These are phyloP conservation scores for Hydropsyche tenuis DNA, from an alignment of 1,140 invertebrate genomes.

Conservation along the genomic window DNA sequence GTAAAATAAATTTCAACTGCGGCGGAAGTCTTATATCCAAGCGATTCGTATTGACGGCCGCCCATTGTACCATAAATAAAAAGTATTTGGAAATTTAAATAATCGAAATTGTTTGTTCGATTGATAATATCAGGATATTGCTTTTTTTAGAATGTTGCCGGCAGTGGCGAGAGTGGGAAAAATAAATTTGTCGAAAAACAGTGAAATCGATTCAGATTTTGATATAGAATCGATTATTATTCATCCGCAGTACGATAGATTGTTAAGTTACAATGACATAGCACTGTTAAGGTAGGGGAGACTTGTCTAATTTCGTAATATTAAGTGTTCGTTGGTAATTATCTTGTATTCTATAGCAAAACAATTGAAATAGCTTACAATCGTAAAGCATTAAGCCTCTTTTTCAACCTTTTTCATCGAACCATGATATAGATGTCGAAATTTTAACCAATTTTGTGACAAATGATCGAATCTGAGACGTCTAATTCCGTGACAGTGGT, in stretches of 20 bases:
- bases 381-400: too few species aligned
- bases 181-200: neutral
- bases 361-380: too few species aligned
- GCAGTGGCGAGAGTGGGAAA: neutral
- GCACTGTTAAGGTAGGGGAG: conserved; percentile 39
- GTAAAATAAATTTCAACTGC: conserved; percentile 50
- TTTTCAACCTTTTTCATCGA: too few species aligned
- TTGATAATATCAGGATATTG: neutral
- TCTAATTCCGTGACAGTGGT: too few species aligned
- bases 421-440: too few species aligned
- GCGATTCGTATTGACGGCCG: conserved; percentile 54
- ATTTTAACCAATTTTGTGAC: too few species aligned
- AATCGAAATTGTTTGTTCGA: conserved; percentile 49
- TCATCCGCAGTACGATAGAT: conserved; percentile 26
- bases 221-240: neutral
- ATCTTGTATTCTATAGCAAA: neutral
- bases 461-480: too few species aligned
- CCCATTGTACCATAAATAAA: conserved; percentile 52
- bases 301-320: too few species aligned
- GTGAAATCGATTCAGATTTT: neutral
- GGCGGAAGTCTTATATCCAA: conserved; percentile 54
- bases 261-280: conserved; percentile 32
- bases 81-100: conserved; percentile 40
- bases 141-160: neutral
- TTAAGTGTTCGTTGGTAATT: neutral